Conservation (phyloP, 2,888 invertebrate genomes). For the Drosophila meridionalis region DNA sequence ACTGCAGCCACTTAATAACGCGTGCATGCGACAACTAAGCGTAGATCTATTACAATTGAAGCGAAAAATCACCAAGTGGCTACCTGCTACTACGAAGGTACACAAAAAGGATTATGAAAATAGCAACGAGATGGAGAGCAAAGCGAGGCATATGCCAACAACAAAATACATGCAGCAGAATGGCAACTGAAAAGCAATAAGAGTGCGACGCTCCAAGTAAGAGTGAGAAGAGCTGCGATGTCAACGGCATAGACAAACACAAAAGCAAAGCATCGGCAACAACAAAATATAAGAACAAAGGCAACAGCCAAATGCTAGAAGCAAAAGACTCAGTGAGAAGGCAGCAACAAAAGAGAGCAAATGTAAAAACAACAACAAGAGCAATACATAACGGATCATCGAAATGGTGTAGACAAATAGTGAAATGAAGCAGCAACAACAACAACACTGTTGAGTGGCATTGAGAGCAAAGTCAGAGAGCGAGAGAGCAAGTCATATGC, state of each 20-base stretch:
- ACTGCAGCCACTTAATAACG: neutral
- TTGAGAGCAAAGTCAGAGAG: neutral
- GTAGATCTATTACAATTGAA: neutral
- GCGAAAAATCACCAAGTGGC: neutral
- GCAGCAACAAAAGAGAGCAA: neutral
- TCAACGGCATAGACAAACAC: neutral
- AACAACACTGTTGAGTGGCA: neutral
- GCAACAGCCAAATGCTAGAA: constrained; percentile 1
- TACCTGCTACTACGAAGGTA: neutral
- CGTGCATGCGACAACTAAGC: neutral
- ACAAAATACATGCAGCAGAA: neutral
- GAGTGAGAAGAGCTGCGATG: neutral
- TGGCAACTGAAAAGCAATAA: neutral
- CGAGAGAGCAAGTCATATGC: neutral
- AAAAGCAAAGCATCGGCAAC: neutral
- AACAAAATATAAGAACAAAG: neutral
- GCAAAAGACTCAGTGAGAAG: neutral
- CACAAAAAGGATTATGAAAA: constrained; percentile 1
- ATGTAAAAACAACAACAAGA: neutral
- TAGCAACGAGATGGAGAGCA: neutral
- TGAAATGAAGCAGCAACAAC: neutral
- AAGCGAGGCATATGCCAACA: neutral
- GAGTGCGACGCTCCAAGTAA: neutral
- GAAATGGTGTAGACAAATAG: neutral
- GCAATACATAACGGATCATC: constrained; percentile 9